A percentile compares a stretch with the other conserved stretches of the same genome.
phyloP scores from a whole-genome alignment of 2,113 vertebrate species.

The Naja naja region DNA sequence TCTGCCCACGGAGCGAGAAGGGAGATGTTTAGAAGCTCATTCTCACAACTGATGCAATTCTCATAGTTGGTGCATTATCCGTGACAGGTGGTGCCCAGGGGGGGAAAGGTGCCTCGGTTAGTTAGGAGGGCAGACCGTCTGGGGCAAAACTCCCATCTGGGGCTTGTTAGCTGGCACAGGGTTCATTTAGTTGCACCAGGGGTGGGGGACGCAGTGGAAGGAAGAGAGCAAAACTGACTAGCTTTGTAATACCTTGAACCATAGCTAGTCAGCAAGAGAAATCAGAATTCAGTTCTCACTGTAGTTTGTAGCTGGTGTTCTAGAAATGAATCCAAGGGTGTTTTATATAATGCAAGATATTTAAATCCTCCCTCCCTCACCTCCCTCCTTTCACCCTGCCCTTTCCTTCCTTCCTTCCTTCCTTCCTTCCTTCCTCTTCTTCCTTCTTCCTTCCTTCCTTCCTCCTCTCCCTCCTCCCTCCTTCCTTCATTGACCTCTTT shows the following conservation, averaged over 20 bases:
- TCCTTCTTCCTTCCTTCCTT: no score
- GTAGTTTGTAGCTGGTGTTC: neutral
- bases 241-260: neutral
- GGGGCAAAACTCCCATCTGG: neutral
- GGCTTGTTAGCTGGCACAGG: neutral
- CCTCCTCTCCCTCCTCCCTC: rapidly evolving
- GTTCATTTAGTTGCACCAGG: neutral
- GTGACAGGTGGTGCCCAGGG: neutral
- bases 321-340: neutral
- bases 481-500: no score
- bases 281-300: neutral
- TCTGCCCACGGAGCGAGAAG: neutral
- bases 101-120: neutral
- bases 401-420: no score
- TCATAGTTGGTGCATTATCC: neutral
- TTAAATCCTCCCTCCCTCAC: neutral
- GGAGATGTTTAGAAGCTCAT: neutral
- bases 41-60: neutral
- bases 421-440: no score
- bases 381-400: no score
- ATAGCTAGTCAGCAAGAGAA: neutral
- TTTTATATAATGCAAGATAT: neutral
- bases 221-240: neutral
- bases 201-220: rapidly evolving
- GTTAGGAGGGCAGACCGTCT: neutral